These are phyloP conservation scores for Clarias platycephalus DNA, from an alignment of 2,797 vertebrate genomes.

Conservation along the genomic window DNA sequence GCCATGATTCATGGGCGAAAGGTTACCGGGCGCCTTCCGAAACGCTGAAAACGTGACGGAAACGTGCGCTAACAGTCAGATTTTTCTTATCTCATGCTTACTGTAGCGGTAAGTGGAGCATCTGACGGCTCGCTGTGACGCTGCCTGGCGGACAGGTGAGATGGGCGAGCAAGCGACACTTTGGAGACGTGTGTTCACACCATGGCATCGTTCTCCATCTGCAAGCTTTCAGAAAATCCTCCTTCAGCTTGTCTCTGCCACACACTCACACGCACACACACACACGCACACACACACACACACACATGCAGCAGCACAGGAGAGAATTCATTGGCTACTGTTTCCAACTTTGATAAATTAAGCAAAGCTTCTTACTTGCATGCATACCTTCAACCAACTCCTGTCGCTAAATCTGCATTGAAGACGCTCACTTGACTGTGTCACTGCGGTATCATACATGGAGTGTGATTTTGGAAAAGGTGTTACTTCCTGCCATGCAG, in stretches of 20 bases:
- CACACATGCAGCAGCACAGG: conserved; percentile 24
- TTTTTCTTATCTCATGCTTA: conserved; percentile 73
- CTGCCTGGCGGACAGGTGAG: conserved; percentile 78
- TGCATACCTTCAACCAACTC: background rate
- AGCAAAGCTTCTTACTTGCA: conserved; percentile 27
- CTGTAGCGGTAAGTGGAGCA: conserved; percentile 78
- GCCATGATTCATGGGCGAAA: conserved; percentile 44
- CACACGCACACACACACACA: conserved; percentile 33
- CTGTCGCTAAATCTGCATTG: conserved; percentile 19
- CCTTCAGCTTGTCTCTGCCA: conserved; percentile 55
- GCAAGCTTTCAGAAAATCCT: conserved; percentile 67
- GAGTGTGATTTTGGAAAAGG: conserved; percentile 6
- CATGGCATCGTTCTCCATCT: conserved; percentile 78
- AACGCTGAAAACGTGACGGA: conserved; percentile 43
- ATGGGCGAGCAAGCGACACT: conserved; percentile 73
- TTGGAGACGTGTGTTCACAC: conserved; percentile 75
- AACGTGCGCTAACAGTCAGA: conserved; percentile 48
- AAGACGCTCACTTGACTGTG: background rate
- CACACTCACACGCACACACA: conserved; percentile 43
- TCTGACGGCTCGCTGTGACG: conserved; percentile 75
- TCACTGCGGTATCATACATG: background rate
- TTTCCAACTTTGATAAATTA: conserved; percentile 21
- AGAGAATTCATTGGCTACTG: conserved; percentile 19
- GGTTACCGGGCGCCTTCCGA: conserved; percentile 47
- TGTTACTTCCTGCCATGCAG: conserved; percentile 21